Percentiles rank a stretch among this genome's conserved stretches.
These are phyloP conservation scores for Battus philenor DNA, from an alignment of 1,140 invertebrate genomes.

Conservation along the genomic window DNA sequence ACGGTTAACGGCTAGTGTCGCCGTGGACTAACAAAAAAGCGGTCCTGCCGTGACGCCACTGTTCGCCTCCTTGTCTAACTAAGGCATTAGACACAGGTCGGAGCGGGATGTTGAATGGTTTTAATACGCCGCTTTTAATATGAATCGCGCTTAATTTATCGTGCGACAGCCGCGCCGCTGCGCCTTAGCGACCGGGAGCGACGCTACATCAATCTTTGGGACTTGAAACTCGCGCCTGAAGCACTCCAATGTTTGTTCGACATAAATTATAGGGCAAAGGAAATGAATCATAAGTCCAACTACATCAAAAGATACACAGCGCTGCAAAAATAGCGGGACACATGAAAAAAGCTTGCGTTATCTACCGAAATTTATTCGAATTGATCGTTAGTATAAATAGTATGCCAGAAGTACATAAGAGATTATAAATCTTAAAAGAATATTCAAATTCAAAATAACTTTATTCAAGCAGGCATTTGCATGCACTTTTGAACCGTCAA, in stretches of 20 bases:
- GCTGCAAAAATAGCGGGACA: too few species aligned
- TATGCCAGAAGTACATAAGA: too few species aligned
- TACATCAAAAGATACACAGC: neutral
- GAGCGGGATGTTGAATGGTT: conserved; percentile 49
- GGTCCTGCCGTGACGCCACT: conserved; percentile 49
- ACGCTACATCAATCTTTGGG: conserved; percentile 62
- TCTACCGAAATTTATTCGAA: too few species aligned
- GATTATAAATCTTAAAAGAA: too few species aligned
- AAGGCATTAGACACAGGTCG: conserved; percentile 25
- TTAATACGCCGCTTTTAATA: conserved; percentile 58
- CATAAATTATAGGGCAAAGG: conserved; percentile 35
- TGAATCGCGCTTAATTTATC: conserved; percentile 69
- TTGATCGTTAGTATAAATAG: too few species aligned
- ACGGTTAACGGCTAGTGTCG: conserved; percentile 59
- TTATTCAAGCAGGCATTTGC: too few species aligned
- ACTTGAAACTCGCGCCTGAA: conserved; percentile 41
- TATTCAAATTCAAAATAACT: too few species aligned
- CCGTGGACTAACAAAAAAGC: conserved; percentile 66
- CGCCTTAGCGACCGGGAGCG: conserved; percentile 44
- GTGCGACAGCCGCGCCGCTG: conserved; percentile 58
- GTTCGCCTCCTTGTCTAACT: conserved; percentile 48
- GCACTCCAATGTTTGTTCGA: conserved; percentile 31
- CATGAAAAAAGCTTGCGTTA: too few species aligned
- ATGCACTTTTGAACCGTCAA: too few species aligned
- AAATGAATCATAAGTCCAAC: conserved; percentile 16